Percentiles rank a stretch among this genome's conserved stretches.
phyloP scores from a whole-genome alignment of 1,140 invertebrate genomes.

The Drosophila virilis region DNA sequence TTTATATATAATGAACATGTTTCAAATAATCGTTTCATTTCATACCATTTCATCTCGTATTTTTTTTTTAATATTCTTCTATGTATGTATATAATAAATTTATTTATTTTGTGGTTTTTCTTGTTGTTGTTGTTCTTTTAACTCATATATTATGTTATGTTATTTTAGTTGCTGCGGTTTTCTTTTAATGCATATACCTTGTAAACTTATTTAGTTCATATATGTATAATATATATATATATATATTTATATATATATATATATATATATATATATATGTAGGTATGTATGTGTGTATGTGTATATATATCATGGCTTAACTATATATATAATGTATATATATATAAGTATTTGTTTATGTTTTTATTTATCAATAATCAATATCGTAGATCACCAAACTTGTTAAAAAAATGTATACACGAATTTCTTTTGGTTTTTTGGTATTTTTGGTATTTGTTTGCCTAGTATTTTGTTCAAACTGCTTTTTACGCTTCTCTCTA shows the following conservation, averaged over 20 bases:
- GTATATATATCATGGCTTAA: constrained; percentile 76
- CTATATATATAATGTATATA: constrained; percentile 74
- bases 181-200: constrained; percentile 61
- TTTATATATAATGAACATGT: constrained; percentile 84
- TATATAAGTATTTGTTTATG: constrained; percentile 56
- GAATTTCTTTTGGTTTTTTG: constrained; percentile 51
- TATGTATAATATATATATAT: constrained; percentile 64
- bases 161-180: constrained; percentile 73
- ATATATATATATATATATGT: constrained; percentile 37
- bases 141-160: constrained; percentile 38
- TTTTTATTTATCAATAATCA: constrained; percentile 77
- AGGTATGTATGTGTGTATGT: constrained; percentile 57
- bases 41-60: constrained; percentile 58
- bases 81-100: constrained; percentile 83
- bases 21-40: constrained; percentile 83
- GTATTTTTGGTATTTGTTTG: constrained; percentile 25
- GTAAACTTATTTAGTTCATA: constrained; percentile 66
- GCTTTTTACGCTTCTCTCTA: constrained; percentile 14
- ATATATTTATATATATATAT: no score
- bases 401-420: constrained; percentile 82
- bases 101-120: constrained; percentile 69
- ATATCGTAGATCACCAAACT: constrained; percentile 84
- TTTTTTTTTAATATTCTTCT: constrained; percentile 75
- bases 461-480: background rate
- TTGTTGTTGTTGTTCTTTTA: constrained; percentile 51